Base-by-base conservation (phyloP, 1,140 invertebrate species). In the Reticulitermes speratus region DNA sequence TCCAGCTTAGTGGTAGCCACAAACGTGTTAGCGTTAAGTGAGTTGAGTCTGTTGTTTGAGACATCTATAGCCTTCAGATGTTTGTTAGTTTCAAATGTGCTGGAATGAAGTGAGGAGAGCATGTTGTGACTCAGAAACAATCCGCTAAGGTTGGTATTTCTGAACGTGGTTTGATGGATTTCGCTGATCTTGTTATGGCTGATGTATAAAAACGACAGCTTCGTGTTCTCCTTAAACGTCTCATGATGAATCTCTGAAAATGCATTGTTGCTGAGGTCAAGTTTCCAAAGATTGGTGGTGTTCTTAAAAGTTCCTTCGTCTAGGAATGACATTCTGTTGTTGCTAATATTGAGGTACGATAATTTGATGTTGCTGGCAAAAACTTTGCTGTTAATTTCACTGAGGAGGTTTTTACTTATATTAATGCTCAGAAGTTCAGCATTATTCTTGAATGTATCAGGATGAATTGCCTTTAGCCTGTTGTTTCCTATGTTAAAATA, bases 401-500 rank as follows among this genome's bases (percentile, higher is more conserved):
- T 75, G 25, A 75, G 65, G 65, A 75, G 65, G n/a, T 75, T 75
- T 11, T 30, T 30, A 30, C 65, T 75, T 30, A 75, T 30, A 6
- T 75, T 75, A 25, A 75, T 75, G 14, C 65, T 75, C 7, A 75
- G 8, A 75, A 75, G 65, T 30, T 75, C 65, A 7, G 65, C n/a
- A 30, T 75, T 75, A 30, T 75, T 30, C 65, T 75, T 75, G 65
- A 75, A 75, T 75, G 65, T 75, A 30, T 75, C n/a, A 11, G 65
- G 25, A 16, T 75, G 65, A 75, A 75, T 75, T 75, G 65, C 1
- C 16, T 25, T 75, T 8, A 75, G 25, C 65, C 14, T 30, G 65
- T 75, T 75, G n/a, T 75, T 75, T 6, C 65, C 65, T 75, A 75
- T 75, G n/a, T 75, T 75, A 25, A 75, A 75, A 75, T 75, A 75